Base-by-base conservation (phyloP, 2,888 invertebrate genomes). In the Drosophila merina region DNA sequence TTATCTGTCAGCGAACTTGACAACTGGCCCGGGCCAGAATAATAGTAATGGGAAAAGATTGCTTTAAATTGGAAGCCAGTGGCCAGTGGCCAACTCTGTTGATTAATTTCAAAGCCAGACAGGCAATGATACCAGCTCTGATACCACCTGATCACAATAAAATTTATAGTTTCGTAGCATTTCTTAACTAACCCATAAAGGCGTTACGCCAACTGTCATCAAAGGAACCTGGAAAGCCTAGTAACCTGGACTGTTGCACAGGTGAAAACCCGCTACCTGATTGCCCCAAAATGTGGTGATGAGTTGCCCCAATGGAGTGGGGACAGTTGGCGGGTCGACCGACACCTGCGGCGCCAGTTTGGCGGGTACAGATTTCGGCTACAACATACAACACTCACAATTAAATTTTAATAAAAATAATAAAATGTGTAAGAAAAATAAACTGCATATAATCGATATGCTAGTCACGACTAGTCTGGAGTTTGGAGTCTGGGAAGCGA, bases 1-100 rank as follows among this genome's bases (percentile, higher is more conserved):
- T 89, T 85, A 87, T 88, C 81, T 85, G 79, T 81, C 81, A 80
- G 76, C 79, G 70, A 68, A 80, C 80, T 81, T 86, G 90, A 89
- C 89, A 90, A 86, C 79, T 77, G 77, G 54, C 47, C 73, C 51
- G 48, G 45, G 49, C 51, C 55, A 40, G 52, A 44, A 47, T 42
- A 9, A 42, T 40, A 49, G 47, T 59, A 58, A 52, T 47, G 40
- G 74, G 74, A 70, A 72, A 50, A 47, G 45, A 70, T 40, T 50
- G 38, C 51, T 40, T 31, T 38, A 28, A n/a, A 20, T 20, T 20
- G 20, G 20, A 20, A 20, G 20, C 20, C 20, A 20, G 20, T 60
- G 40, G 20, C 20, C 20, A 20, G 20, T 60, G 40, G 44, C 20
- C 3, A n/a, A 42, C 51, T 74, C 25, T 48, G 47, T 67, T 80